A percentile compares a stretch with the other conserved stretches of the same genome.
These are phyloP conservation scores for Timandra comae DNA, from an alignment of 2,888 invertebrate species.

Conservation along the genomic window DNA sequence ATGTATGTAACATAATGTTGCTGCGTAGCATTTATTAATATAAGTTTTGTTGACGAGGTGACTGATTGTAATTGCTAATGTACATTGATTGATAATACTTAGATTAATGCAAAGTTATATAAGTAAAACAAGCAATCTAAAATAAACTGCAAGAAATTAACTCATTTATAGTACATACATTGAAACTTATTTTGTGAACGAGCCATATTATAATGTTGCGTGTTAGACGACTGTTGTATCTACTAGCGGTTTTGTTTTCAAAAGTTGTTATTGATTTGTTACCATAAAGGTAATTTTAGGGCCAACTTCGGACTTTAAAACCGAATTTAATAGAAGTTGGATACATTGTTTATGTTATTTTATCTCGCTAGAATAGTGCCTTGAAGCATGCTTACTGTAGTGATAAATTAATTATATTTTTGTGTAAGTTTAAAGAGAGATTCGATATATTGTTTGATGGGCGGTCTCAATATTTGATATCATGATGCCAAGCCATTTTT, in stretches of 20 bases:
- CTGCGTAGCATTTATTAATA: slow-evolving; percentile 26
- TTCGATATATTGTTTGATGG: slow-evolving; percentile 31
- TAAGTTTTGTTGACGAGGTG: slow-evolving; percentile 28
- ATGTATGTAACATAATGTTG: slow-evolving; percentile 34
- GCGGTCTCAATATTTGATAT: too few relatives aligned
- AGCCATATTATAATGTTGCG: slow-evolving; percentile 26
- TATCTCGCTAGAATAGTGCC: slow-evolving; percentile 75
- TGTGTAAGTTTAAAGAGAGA: slow-evolving; percentile 54
- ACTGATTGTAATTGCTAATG: slow-evolving; percentile 13
- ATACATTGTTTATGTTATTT: slow-evolving; percentile 50
- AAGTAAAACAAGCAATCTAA: too few relatives aligned
- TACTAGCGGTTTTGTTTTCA: slow-evolving; percentile 38
- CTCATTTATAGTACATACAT: too few relatives aligned
- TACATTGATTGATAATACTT: too few relatives aligned
- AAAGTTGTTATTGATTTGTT: slow-evolving; percentile 50
- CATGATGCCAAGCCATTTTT: too few relatives aligned
- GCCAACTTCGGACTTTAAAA: slow-evolving; percentile 63
- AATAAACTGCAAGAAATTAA: too few relatives aligned
- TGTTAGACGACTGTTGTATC: slow-evolving; percentile 38
- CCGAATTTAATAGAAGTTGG: slow-evolving; percentile 69
- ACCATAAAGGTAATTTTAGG: slow-evolving; percentile 64
- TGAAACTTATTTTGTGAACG: too few relatives aligned
- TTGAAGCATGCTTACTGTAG: slow-evolving; percentile 72
- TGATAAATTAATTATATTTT: slow-evolving; percentile 58
- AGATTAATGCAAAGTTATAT: too few relatives aligned